Conservation (phyloP, 2,113 vertebrate genomes). For the Paramormyrops kingsleyae region DNA sequence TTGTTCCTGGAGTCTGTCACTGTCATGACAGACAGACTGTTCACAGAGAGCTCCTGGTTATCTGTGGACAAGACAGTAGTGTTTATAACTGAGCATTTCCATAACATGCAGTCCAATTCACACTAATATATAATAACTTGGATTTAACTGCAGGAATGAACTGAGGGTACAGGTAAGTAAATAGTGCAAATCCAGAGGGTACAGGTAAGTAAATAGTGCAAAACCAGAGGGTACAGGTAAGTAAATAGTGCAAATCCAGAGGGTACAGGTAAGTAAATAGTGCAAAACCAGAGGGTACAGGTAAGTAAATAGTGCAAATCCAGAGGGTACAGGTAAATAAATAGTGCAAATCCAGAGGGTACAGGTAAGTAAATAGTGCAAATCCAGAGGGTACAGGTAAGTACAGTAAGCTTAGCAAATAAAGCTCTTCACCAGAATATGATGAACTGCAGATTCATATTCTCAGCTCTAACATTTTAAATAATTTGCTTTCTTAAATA, state of each 20-base stretch:
- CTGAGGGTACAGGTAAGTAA: not conserved
- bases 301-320: no score
- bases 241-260: not conserved
- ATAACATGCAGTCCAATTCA: not conserved
- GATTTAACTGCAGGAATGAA: not conserved
- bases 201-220: no score
- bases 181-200: not conserved
- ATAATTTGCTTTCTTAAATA: not conserved
- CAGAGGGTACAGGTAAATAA: not conserved
- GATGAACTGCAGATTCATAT: not conserved
- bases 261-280: no score
- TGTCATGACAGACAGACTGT: constrained; percentile 72
- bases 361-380: no score
- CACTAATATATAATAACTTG: not conserved
- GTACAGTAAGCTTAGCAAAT: no score
- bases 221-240: not conserved
- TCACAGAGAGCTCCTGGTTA: constrained; percentile 80
- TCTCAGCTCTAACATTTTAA: not conserved
- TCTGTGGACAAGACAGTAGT: constrained; percentile 55
- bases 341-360: no score
- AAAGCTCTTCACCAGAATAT: not conserved
- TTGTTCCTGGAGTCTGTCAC: constrained; percentile 75
- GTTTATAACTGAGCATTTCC: not conserved
- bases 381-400: no score
- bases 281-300: not conserved